These are phyloP conservation scores for Chamaea fasciata DNA, from an alignment of 2,113 vertebrate genomes.

Conservation along the genomic window DNA sequence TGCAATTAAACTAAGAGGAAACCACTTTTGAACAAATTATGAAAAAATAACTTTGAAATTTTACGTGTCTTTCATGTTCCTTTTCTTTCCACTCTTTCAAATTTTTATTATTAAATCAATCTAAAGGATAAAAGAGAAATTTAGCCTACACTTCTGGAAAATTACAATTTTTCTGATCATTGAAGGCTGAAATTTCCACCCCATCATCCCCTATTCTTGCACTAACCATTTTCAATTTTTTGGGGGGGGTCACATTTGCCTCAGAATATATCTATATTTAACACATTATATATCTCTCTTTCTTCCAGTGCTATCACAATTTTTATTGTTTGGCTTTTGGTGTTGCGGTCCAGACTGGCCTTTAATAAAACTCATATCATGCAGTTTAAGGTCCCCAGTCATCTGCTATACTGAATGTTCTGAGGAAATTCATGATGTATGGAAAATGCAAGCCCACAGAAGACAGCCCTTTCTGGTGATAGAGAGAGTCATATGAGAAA, in stretches of 20 bases:
- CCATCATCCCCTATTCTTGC: background rate
- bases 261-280: background rate
- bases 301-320: background rate
- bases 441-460: background rate
- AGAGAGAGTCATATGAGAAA: background rate
- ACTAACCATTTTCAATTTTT: background rate
- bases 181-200: background rate
- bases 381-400: background rate
- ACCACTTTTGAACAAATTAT: background rate
- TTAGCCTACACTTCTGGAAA: background rate
- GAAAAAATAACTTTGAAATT: background rate
- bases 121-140: background rate
- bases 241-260: background rate
- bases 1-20: constrained; percentile 18
- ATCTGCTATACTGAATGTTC: background rate
- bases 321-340: background rate
- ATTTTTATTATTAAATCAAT: background rate
- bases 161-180: background rate
- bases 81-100: background rate
- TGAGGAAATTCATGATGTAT: background rate
- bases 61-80: background rate
- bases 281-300: background rate
- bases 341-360: background rate
- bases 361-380: background rate
- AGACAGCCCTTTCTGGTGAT: background rate